phyloP scores from a whole-genome alignment of 2,113 vertebrate species.

The Limnothrissa miodon region DNA sequence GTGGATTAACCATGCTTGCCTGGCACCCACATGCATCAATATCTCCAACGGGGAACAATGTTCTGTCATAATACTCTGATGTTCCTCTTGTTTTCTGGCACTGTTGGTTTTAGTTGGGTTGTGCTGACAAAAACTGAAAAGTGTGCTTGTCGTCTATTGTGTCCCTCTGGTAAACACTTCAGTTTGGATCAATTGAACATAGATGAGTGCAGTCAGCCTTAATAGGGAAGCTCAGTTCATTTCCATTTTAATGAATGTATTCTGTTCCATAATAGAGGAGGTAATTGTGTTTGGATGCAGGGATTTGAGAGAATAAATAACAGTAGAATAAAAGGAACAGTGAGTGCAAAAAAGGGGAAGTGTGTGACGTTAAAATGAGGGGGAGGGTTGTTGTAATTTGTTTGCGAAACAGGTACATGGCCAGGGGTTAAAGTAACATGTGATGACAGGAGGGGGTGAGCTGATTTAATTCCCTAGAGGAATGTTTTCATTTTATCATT shows the following conservation, averaged over 20 bases:
- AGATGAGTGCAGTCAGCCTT: conserved; percentile 32
- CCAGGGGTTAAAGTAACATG: conserved; percentile 10
- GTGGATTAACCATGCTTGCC: neutral
- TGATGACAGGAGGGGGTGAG: conserved; percentile 10
- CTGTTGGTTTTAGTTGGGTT: neutral
- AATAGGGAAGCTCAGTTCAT: conserved; percentile 33
- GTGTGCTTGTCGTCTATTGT: conserved; percentile 44
- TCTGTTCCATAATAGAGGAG: conserved; percentile 42
- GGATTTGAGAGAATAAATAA: conserved; percentile 27
- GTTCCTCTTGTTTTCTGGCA: neutral
- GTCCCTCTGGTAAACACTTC: conserved; percentile 48
- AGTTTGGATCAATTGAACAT: conserved; percentile 47
- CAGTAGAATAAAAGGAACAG: neutral
- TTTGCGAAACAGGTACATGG: neutral
- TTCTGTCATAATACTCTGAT: neutral
- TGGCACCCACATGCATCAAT: neutral
- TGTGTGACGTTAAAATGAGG: neutral
- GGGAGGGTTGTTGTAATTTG: conserved; percentile 2
- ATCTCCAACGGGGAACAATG: neutral
- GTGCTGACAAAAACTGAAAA: neutral
- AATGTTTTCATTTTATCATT: conserved; percentile 17
- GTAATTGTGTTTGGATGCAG: conserved; percentile 44
- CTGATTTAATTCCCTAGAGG: neutral
- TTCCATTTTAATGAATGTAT: conserved; percentile 58
- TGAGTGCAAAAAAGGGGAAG: neutral